Evolutionary conservation across 2,888 invertebrate species (phyloP), one percentile per base, ranked within the genome.

Genomic region (Boloria selene): DNA sequence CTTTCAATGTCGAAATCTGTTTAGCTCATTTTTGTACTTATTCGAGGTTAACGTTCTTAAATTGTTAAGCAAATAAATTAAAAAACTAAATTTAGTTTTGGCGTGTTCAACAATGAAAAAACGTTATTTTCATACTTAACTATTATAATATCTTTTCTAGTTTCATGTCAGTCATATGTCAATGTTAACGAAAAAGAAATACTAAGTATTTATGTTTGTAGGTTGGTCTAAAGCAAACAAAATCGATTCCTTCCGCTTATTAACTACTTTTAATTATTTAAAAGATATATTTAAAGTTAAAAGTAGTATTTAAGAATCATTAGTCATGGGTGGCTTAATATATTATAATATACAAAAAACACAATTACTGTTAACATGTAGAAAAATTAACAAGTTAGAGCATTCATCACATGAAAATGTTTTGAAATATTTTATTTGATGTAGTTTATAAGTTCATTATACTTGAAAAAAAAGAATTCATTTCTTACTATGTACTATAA

Each of bases 201-300:
- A 26, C 26, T 52, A 31, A 22, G 2, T 18, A 31, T 53, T n/a
- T 22, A 17, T 61, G 14, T 5, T 13, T 26, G n/a, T n/a, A 51
- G 22, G 13, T 42, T n/a, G n/a, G n/a, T 13, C 44, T 22, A 49
- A 13, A 58, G 7, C 26, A 31, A 13, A 16, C 13, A 17, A 31
- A 58, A 58, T 49, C 31, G 58, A 49, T 58, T 58, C 1, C 58
- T 49, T 58, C 58, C 58, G 58, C 58, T 47, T 6, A 26, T 16
- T 2, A 55, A 55, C 14, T 17, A 13, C 31, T 53, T 53, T 53
- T 45, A 45, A 56, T 56, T 44, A 22, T 56, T 45, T 56, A 22
- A 56, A 44, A 47, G 16, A 16, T 6, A 13, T 49, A 17, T 58
- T 58, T 47, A 31, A 58, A 58, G 47, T 58, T n/a, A 47, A 45